phyloP scores from a whole-genome alignment of 2,113 vertebrate species.

The Thomomys bottae region DNA sequence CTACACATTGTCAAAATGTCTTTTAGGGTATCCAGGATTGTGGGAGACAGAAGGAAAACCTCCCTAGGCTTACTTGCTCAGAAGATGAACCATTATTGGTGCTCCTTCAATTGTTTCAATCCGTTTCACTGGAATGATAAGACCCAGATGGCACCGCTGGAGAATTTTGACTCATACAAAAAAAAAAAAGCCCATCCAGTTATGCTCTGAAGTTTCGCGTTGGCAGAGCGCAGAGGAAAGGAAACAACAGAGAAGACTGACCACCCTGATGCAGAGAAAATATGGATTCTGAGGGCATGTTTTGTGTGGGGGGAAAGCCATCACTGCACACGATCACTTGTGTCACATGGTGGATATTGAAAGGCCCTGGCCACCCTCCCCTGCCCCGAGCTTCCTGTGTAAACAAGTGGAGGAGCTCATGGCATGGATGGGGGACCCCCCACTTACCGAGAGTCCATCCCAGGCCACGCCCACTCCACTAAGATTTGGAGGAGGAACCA shows the following conservation, averaged over 20 bases:
- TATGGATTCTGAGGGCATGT: conserved; percentile 21
- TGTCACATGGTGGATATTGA: background rate
- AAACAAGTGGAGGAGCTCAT: background rate
- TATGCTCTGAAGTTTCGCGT: conserved; percentile 50
- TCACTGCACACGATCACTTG: background rate
- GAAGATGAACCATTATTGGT: background rate
- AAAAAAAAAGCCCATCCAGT: background rate
- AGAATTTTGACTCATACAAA: conserved; percentile 32
- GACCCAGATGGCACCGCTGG: conserved; percentile 44
- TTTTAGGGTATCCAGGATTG: background rate
- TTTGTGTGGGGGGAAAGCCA: conserved; percentile 31
- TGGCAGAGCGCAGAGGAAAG: conserved; percentile 46
- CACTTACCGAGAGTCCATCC: background rate
- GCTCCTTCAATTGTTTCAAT: conserved; percentile 33
- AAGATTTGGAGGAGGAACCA: background rate
- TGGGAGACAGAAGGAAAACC: background rate
- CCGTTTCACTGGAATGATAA: conserved; percentile 40
- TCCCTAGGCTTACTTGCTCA: background rate
- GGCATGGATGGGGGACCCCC: background rate
- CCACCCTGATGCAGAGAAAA: background rate
- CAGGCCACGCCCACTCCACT: background rate
- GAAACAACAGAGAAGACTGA: conserved; percentile 17
- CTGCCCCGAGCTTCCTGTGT: background rate
- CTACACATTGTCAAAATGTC: background rate
- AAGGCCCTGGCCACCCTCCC: background rate